These are phyloP conservation scores for Tiliqua scincoides DNA, from an alignment of 2,113 vertebrate genomes.

Conservation along the genomic window DNA sequence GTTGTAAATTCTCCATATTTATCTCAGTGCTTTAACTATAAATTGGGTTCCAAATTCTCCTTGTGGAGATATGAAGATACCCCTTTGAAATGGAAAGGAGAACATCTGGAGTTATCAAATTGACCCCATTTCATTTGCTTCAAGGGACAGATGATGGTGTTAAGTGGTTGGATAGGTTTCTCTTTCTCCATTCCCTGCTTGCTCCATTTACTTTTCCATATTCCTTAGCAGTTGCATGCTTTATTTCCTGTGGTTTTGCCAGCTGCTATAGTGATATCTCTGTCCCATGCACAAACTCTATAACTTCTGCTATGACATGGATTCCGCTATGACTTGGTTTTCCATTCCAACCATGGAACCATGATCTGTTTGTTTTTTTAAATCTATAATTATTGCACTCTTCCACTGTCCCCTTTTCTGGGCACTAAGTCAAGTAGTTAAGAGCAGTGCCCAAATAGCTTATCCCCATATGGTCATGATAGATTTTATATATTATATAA, in stretches of 20 bases:
- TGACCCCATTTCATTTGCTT: background rate
- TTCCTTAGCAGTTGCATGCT: constrained; percentile 44
- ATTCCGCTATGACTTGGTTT: constrained; percentile 37
- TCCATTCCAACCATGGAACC: constrained; percentile 48
- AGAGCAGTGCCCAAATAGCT: constrained; percentile 35
- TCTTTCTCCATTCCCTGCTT: background rate
- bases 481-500: constrained; percentile 55
- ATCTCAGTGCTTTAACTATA: background rate
- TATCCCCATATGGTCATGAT: constrained; percentile 51
- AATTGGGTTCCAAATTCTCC: background rate
- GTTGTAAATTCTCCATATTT: background rate
- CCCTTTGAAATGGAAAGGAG: background rate
- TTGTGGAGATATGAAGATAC: background rate
- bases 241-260: constrained; percentile 54
- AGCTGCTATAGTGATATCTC: constrained; percentile 13
- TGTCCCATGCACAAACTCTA: constrained; percentile 1
- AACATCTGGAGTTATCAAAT: constrained; percentile 7
- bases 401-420: constrained; percentile 29
- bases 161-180: constrained; percentile 3
- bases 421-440: constrained; percentile 57
- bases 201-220: constrained; percentile 27
- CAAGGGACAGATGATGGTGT: background rate
- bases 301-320: constrained; percentile 24
- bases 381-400: constrained; percentile 58
- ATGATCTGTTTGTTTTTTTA: constrained; percentile 59